phyloP scores from a whole-genome alignment of 64 coral and sea anemone species.

The Anthopleura sola region DNA sequence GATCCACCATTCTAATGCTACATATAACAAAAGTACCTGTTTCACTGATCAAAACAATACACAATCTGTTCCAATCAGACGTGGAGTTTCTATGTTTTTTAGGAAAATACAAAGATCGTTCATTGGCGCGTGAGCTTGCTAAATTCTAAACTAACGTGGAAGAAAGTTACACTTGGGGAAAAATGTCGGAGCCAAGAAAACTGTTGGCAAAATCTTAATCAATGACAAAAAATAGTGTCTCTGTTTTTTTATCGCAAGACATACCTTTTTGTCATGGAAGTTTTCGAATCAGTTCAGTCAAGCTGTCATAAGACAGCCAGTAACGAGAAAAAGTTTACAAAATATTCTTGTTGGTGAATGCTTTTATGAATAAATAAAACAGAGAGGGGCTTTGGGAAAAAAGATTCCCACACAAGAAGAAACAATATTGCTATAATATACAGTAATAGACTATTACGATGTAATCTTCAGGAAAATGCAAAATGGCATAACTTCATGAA shows the following conservation, averaged over 20 bases:
- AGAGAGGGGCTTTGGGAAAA: neutral
- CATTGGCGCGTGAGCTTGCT: neutral
- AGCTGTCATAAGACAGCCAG: neutral
- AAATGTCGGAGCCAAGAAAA: no score
- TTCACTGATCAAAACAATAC: neutral
- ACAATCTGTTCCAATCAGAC: neutral
- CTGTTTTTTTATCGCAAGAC: neutral
- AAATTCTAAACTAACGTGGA: neutral
- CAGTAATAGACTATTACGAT: no score
- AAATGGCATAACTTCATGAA: neutral
- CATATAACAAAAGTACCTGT: neutral
- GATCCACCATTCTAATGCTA: neutral
- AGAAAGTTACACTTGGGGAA: no score
- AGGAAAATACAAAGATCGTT: neutral
- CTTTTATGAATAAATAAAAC: conserved; percentile 16
- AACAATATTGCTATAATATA: no score
- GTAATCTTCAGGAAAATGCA: neutral
- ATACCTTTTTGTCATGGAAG: neutral
- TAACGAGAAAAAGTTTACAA: neutral
- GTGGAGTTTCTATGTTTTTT: neutral
- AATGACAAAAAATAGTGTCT: neutral
- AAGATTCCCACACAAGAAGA: neutral
- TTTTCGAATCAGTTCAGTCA: neutral
- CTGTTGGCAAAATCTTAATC: no score
- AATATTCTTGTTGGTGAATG: neutral